These are phyloP conservation scores for Brenthis daphne DNA, from an alignment of 2,888 invertebrate species.

Conservation along the genomic window DNA sequence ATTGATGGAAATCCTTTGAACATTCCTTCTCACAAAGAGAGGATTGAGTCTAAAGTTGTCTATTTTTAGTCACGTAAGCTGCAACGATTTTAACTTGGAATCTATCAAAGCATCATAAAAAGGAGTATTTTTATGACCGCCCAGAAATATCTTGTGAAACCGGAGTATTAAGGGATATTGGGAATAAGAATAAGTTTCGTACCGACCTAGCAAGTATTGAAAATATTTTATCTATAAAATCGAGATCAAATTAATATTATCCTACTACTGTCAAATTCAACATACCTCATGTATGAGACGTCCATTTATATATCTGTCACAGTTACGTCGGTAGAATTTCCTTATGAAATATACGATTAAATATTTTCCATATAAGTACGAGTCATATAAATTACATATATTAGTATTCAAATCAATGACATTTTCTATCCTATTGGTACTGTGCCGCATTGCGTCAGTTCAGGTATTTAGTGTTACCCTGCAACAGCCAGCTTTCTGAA, in stretches of 20 bases:
- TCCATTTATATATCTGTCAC: too few species aligned
- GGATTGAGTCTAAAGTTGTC: constrained; percentile 11
- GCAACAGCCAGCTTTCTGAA: constrained; percentile 10
- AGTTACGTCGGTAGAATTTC: too few species aligned
- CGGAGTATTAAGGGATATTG: too few species aligned
- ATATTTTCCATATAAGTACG: too few species aligned
- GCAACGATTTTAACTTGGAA: background rate
- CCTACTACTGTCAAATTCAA: too few species aligned
- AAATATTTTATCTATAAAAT: too few species aligned
- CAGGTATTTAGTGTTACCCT: constrained; percentile 23
- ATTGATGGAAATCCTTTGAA: constrained; percentile 17
- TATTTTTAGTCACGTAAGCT: constrained; percentile 5
- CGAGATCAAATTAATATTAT: too few species aligned
- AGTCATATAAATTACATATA: background rate
- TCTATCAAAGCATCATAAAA: background rate
- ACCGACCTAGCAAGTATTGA: too few species aligned
- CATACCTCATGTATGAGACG: too few species aligned
- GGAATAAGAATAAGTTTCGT: too few species aligned
- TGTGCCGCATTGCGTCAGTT: constrained; percentile 34
- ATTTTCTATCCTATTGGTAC: constrained; percentile 20
- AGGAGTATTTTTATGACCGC: background rate
- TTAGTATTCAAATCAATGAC: constrained; percentile 20
- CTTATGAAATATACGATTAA: too few species aligned
- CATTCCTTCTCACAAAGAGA: constrained; percentile 10
- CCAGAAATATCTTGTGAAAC: background rate